Percentiles rank a stretch among this genome's conserved stretches.
These are phyloP conservation scores for Hozukius guyotensis DNA, from an alignment of 2,797 vertebrate species.

Conservation along the genomic window DNA sequence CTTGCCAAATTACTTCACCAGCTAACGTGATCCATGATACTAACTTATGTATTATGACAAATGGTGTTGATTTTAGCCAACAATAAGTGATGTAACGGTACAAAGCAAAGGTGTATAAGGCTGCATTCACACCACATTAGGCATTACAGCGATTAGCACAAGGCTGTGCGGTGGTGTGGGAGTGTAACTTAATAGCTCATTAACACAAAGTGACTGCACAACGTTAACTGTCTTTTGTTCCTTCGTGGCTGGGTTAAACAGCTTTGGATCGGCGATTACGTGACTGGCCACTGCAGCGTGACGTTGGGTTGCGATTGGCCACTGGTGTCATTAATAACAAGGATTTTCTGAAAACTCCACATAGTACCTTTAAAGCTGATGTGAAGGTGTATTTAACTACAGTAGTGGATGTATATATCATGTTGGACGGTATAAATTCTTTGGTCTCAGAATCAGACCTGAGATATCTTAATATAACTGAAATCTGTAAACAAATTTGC, in stretches of 20 bases:
- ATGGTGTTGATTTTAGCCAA: too few relatives aligned
- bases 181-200: too few relatives aligned
- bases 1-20: neutral
- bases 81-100: too few relatives aligned
- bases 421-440: neutral
- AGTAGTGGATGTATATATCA: neutral
- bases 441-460: neutral
- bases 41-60: neutral
- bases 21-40: neutral
- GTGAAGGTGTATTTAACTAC: neutral
- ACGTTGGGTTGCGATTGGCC: too few relatives aligned
- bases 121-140: too few relatives aligned
- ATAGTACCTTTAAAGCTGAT: neutral
- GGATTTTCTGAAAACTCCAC: neutral
- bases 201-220: too few relatives aligned
- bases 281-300: too few relatives aligned
- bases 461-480: neutral
- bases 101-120: too few relatives aligned
- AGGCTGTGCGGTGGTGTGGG: accelerated
- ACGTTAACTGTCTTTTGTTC: too few relatives aligned
- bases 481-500: neutral
- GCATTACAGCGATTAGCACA: too few relatives aligned
- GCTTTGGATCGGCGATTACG: too few relatives aligned
- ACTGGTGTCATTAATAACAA: neutral
- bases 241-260: too few relatives aligned